Evolutionary conservation across 1,140 invertebrate species (phyloP).

Genomic region (Frieseomelitta varia): DNA sequence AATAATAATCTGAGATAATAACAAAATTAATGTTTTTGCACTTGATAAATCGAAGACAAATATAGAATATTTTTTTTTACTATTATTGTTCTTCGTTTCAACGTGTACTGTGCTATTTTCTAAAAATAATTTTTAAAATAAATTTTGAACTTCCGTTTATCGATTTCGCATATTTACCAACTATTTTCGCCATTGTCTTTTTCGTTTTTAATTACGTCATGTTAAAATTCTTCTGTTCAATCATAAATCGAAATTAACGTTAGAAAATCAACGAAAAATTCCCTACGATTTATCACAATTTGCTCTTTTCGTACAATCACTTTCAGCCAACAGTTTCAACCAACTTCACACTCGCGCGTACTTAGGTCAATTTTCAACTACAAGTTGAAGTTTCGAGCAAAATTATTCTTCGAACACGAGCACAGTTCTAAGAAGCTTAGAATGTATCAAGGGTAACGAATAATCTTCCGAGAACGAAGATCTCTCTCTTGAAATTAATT

Average conservation of each 20-base stretch:
- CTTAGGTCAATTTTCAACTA: not conserved
- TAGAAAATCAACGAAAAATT: not conserved
- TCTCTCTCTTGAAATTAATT: conserved; percentile 11
- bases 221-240: no score
- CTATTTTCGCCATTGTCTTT: not conserved
- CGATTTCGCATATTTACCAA: not conserved
- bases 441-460: not conserved
- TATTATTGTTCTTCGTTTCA: not conserved
- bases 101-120: not conserved
- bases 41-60: not conserved
- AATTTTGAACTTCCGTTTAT: no score
- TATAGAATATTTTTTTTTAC: no score
- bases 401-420: no score
- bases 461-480: not conserved
- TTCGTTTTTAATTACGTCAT: no score
- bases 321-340: not conserved
- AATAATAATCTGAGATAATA: no score
- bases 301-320: no score
- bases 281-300: no score
- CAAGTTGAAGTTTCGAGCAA: not conserved
- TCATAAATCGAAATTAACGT: no score
- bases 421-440: not conserved
- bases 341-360: not conserved
- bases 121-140: no score
- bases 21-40: no score